These are phyloP conservation scores for Kryptopterus vitreolus DNA, from an alignment of 2,797 vertebrate species.

Conservation along the genomic window DNA sequence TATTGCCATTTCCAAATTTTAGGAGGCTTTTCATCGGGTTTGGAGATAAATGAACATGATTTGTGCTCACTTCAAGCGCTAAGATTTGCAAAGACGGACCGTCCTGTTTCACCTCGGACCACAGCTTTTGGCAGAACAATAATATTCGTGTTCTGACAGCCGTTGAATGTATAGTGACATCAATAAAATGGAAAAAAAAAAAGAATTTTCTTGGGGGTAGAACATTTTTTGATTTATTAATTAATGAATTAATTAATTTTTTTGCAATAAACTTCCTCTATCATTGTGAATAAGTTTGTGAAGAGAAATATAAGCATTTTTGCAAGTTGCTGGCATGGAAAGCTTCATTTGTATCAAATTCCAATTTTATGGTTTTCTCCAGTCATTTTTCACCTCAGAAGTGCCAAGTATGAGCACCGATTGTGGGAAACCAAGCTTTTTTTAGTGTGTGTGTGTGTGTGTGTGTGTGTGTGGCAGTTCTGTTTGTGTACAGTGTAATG, in stretches of 20 bases:
- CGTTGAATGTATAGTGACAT: neutral
- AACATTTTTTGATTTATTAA: neutral
- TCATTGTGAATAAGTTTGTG: neutral
- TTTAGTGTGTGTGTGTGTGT: neutral
- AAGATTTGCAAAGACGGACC: neutral
- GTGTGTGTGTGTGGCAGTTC: neutral
- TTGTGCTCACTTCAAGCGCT: neutral
- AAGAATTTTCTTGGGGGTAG: neutral
- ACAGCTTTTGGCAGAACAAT: neutral
- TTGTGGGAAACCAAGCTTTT: neutral
- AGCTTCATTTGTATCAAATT: neutral
- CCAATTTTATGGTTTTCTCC: no score
- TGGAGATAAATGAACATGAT: neutral
- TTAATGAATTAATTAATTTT: no score
- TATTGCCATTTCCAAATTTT: neutral
- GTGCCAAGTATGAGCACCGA: neutral
- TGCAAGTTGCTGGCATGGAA: neutral
- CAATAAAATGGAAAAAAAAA: neutral
- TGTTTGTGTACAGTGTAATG: slow-evolving; percentile 25
- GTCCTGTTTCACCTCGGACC: neutral
- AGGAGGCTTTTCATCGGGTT: neutral
- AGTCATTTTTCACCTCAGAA: neutral
- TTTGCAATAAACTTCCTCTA: neutral
- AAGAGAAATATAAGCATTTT: neutral
- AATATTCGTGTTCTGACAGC: neutral